Base-by-base conservation (phyloP, 2,113 vertebrate species). In the Mus spicilegus region DNA sequence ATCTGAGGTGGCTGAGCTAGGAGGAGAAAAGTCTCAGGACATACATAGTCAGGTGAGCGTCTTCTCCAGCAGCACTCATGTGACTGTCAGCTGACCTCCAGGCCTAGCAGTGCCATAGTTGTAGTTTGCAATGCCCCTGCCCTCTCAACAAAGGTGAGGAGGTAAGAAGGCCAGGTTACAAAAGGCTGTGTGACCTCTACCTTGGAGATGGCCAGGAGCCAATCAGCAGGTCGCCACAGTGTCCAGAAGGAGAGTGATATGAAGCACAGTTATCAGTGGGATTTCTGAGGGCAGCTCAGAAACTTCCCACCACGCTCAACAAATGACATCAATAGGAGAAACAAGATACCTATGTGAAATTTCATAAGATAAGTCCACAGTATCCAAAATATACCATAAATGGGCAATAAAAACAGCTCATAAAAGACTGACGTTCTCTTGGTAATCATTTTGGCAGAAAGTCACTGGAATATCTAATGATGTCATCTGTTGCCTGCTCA, bases 51-150 rank as follows among this genome's bases (percentile, higher is more conserved):
- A 3, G 51, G 20, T 1, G 1, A 33, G 19, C 1, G 4, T 14
- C 24, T 0, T 2, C 72, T 75, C 33, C 7, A 67, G 49, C 54
- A 28, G 16, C 36, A 5, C 58, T 49, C 2, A 0, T 0, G 0
- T 26, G 36, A n/a, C 81, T 49, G 10, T 0, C 3, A 70, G 49
- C 36, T 14, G 7, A 49, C 42, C 69, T 77, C 54, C 1, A 30
- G 39, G 2, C 46, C 30, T 22, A 9, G 0, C 42, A 1, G 33
- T 6, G 30, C 58, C 39, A 3, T 0, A 13, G 13, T 3, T 5
- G 5, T 17, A 4, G 19, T 7, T 58, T 67, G 9, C 63, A 7
- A 1, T 14, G 4, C 3, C 4, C 17, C 17, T 5, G 28, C 28
- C 86, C n/a, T 78, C 8, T 1, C 33, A 56, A 30, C 1, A 0